Conservation (phyloP, 2,888 invertebrate genomes). For the Empis stercorea region DNA sequence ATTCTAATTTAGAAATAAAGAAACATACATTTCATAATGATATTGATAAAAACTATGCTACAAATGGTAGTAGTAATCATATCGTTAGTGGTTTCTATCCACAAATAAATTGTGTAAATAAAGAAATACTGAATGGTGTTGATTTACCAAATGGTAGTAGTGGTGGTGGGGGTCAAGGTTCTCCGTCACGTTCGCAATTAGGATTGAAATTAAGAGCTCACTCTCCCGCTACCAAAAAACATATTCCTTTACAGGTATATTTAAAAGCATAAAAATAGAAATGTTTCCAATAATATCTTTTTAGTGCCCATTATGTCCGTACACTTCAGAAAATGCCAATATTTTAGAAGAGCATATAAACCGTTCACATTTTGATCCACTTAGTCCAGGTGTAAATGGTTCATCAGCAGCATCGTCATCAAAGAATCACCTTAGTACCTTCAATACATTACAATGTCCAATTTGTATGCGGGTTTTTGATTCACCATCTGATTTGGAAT, state of each 20-base stretch:
- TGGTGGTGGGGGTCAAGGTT: conserved; percentile 46
- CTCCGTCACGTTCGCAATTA: conserved; percentile 57
- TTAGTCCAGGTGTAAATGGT: conserved; percentile 32
- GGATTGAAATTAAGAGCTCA: conserved; percentile 53
- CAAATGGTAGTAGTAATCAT: conserved; percentile 14
- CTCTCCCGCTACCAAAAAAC: conserved; percentile 31
- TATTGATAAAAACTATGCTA: conserved; percentile 23
- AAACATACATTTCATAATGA: conserved; percentile 1
- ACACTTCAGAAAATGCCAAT: conserved; percentile 57
- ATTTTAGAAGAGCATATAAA: conserved; percentile 74
- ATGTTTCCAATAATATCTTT: conserved; percentile 12
- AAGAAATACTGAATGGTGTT: conserved; percentile 13
- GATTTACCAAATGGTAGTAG: conserved; percentile 17
- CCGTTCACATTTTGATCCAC: conserved; percentile 55
- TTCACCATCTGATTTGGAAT: conserved; percentile 61
- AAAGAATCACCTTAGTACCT: conserved; percentile 34
- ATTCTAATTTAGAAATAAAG: background rate
- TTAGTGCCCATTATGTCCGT: conserved; percentile 66
- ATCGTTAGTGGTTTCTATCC: background rate
- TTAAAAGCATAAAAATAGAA: too few species aligned
- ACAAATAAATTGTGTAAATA: conserved; percentile 6
- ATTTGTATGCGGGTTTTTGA: conserved; percentile 61
- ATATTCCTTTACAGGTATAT: conserved; percentile 13
- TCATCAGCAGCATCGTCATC: conserved; percentile 31
- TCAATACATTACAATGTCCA: conserved; percentile 56